Percentiles rank a stretch among this genome's conserved stretches.
Conservation (phyloP, 2,888 invertebrate genomes). For the Anarsia innoxiella region DNA sequence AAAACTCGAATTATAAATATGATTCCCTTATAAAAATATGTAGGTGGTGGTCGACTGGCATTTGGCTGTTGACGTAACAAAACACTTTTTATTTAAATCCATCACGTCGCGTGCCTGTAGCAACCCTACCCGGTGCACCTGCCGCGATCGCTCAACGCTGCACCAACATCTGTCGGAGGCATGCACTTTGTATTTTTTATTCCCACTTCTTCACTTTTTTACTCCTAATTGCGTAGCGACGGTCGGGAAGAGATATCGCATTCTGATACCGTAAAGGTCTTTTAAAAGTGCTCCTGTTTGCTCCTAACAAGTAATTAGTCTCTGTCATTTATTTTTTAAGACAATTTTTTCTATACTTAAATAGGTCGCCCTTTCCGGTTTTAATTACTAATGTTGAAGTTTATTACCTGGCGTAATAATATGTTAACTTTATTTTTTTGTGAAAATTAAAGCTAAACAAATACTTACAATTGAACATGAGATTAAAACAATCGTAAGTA, state of each 20-base stretch:
- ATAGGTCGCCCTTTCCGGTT: no score
- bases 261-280: conserved; percentile 30
- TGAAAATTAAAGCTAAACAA: no score
- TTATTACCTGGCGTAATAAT: no score
- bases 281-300: conserved; percentile 8
- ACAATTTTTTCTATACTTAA: background rate
- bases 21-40: no score
- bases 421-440: no score
- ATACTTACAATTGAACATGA: no score
- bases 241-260: conserved; percentile 33
- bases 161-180: conserved; percentile 61
- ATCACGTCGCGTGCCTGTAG: conserved; percentile 17
- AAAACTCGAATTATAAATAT: no score
- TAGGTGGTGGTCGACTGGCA: no score
- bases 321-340: background rate
- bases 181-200: conserved; percentile 45
- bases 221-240: conserved; percentile 48
- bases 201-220: conserved; percentile 27
- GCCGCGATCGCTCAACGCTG: conserved; percentile 56
- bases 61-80: no score
- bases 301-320: background rate
- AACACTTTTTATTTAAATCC: no score
- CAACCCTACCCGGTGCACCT: conserved; percentile 61
- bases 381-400: no score
- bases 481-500: no score